phyloP scores from a whole-genome alignment of 2,888 invertebrate species.

The Spodoptera picta region DNA sequence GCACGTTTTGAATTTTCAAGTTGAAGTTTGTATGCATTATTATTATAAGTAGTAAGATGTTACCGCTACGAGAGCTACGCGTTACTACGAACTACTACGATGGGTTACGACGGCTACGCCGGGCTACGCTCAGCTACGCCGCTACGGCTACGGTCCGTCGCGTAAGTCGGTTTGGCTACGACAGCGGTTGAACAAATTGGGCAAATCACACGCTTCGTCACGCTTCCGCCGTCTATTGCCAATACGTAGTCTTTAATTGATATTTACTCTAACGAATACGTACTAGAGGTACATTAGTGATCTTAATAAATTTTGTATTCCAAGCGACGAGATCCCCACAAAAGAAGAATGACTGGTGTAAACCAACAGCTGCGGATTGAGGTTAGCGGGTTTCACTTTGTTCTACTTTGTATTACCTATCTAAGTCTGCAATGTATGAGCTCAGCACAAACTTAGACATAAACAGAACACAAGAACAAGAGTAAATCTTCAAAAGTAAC shows the following conservation, averaged over 20 bases:
- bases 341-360: constrained; percentile 26
- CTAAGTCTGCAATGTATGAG: constrained; percentile 10
- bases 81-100: constrained; percentile 6
- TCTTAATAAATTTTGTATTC: constrained; percentile 70
- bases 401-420: constrained; percentile 31
- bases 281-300: constrained; percentile 43
- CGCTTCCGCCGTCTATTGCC: constrained; percentile 66
- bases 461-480: constrained; percentile 10
- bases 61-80: constrained; percentile 8
- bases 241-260: constrained; percentile 81
- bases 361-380: constrained; percentile 40
- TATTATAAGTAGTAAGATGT: constrained; percentile 18
- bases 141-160: constrained; percentile 22
- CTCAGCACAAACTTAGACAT: constrained; percentile 4
- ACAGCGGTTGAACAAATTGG: constrained; percentile 13
- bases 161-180: constrained; percentile 43
- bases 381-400: constrained; percentile 35
- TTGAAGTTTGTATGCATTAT: constrained; percentile 52
- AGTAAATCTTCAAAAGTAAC: constrained; percentile 38
- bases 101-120: constrained; percentile 46
- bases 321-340: constrained; percentile 26
- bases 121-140: constrained; percentile 47
- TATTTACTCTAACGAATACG: constrained; percentile 78
- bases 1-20: constrained; percentile 83
- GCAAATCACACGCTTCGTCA: constrained; percentile 57